Evolutionary conservation across 2,113 vertebrate genomes (phyloP), one percentile per base, ranked within the genome.

Genomic region (Micronisus gabar): DNA sequence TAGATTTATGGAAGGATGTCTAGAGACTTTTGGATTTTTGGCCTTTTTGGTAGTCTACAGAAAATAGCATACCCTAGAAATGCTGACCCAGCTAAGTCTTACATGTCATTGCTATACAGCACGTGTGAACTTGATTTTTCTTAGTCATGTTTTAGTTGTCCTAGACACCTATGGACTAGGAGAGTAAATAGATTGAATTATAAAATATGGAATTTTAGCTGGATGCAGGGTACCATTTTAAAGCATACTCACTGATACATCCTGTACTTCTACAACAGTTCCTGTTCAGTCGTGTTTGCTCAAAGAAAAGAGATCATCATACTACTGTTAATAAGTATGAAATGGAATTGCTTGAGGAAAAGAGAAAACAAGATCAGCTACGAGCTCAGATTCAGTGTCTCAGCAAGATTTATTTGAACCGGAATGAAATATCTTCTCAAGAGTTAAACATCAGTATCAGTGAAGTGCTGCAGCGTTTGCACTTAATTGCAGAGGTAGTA

Each of bases 351-450:
- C 71, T 97, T 53, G 94, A 97, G 41, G 98, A 98, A 85, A 88
- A 96, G 68, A 98, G 93, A 95, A 98, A 93, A 72, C 97, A 98
- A 81, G 80, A 88, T 63, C 90, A 98, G 58, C 65, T 98, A 19
- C 85, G 11, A 30, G 87, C 81, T 70, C 93, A 98, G 74, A 95
- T 97, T 58, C 94, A 59, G 10, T 40, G 23, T 48, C 62, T 98
- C 65, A 92, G 87, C 52, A 96, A 78, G 45, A 73, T 12, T 62
- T 18, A 25, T 66, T 84, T 78, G 48, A 92, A 96, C 34, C 94
- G 88, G 63, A 86, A 26, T 61, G 84, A 93, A 45, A 13, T 6
- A 25, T 59, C 67, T 26, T 68, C 81, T 36, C 53, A 59, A 48
- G 96, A 97, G 45, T 48, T 95, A 53, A 95, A 62, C 21, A n/a